Percentiles rank a stretch among this genome's conserved stretches.
Evolutionary conservation across 2,888 invertebrate genomes (phyloP).

Genomic region (Phalera bucephala): DNA sequence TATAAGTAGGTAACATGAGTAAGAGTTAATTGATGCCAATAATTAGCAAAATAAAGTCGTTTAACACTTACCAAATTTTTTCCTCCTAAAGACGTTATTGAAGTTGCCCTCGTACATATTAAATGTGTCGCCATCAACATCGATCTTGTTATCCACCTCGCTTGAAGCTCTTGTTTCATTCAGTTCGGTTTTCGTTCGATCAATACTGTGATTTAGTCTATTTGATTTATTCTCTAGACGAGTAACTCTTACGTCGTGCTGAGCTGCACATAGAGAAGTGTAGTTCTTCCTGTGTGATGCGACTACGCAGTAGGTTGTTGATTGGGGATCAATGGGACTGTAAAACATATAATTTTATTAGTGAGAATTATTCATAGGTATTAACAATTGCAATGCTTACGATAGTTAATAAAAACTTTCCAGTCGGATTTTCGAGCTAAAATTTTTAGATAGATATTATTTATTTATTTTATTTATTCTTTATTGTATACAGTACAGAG

Average conservation of each 20-base stretch:
- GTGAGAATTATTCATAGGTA: too few species aligned
- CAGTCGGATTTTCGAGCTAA: too few species aligned
- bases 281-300: constrained; percentile 69
- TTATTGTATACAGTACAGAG: too few species aligned
- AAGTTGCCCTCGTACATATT: constrained; percentile 57
- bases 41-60: too few species aligned
- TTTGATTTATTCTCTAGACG: constrained; percentile 48
- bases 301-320: constrained; percentile 70
- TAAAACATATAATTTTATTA: constrained; percentile 34
- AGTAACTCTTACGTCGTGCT: constrained; percentile 52
- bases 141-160: constrained; percentile 59
- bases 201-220: constrained; percentile 33
- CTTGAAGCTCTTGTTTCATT: constrained; percentile 31
- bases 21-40: too few species aligned
- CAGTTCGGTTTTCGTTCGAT: constrained; percentile 22
- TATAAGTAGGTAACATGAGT: too few species aligned
- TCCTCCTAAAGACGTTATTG: constrained; percentile 57
- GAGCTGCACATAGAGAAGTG: constrained; percentile 72
- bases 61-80: constrained; percentile 72
- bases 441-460: too few species aligned
- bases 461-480: too few species aligned
- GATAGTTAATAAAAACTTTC: too few species aligned
- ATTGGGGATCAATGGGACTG: constrained; percentile 76
- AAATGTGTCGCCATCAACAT: constrained; percentile 47
- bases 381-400: too few species aligned